A percentile compares a stretch with the other conserved stretches of the same genome.
phyloP scores from a whole-genome alignment of 2,888 invertebrate genomes.

The Conops quadrifasciatus region DNA sequence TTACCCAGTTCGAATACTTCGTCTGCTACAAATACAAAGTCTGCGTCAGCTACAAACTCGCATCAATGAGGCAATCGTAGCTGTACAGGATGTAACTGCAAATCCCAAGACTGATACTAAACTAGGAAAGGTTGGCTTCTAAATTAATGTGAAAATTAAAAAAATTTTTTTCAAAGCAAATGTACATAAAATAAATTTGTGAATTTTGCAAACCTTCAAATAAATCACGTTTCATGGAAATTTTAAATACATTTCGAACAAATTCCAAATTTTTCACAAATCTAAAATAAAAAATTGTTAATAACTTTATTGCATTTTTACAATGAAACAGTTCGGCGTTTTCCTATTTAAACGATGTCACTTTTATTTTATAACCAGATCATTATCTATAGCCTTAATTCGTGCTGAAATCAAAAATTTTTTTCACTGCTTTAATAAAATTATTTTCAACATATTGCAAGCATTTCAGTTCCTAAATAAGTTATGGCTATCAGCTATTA shows the following conservation, averaged over 20 bases:
- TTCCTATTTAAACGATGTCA: no score
- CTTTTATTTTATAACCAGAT: no score
- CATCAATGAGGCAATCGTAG: conserved; percentile 94
- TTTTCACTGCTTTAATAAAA: not conserved
- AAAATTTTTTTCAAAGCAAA: not conserved
- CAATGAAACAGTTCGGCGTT: no score
- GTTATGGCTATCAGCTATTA: conserved; percentile 37
- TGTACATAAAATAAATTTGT: not conserved
- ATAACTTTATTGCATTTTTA: no score
- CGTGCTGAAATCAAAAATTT: no score
- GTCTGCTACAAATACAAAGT: conserved; percentile 74
- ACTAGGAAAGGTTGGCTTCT: conserved; percentile 86
- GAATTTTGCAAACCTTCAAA: not conserved
- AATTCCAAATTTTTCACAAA: no score
- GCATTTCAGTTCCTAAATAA: no score
- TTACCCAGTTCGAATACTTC: conserved; percentile 78
- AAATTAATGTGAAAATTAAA: not conserved
- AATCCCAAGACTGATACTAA: conserved; percentile 96
- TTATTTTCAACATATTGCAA: no score
- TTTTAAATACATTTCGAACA: not conserved
- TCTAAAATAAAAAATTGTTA: no score
- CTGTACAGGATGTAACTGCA: conserved; percentile 91
- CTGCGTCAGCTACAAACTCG: conserved; percentile 78
- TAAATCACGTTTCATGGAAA: not conserved
- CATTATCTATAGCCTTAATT: no score